phyloP scores from a whole-genome alignment of 1,140 invertebrate genomes.

The Ylistrum balloti region DNA sequence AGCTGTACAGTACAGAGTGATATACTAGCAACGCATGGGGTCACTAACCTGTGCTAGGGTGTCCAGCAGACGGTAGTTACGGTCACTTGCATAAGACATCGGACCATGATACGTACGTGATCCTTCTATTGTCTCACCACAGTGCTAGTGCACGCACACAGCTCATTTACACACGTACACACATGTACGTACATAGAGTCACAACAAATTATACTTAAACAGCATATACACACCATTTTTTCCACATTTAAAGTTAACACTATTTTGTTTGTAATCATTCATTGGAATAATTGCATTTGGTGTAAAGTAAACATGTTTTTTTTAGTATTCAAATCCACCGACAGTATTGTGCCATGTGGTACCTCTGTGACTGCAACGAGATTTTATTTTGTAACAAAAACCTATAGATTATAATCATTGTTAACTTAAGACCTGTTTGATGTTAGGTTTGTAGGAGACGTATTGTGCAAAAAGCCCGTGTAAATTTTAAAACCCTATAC shows the following conservation, averaged over 20 bases:
- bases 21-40: neutral
- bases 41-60: neutral
- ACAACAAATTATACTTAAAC: neutral
- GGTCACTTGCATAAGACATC: slow-evolving; percentile 15
- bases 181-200: neutral
- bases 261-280: too few species aligned
- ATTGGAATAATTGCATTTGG: too few species aligned
- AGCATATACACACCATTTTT: too few species aligned
- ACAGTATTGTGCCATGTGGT: too few species aligned
- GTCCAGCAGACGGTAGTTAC: neutral
- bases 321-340: too few species aligned
- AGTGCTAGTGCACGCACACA: neutral
- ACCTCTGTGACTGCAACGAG: too few species aligned
- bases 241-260: too few species aligned
- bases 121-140: neutral
- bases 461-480: neutral
- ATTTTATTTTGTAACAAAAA: too few species aligned
- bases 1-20: neutral
- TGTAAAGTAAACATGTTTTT: too few species aligned
- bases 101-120: neutral
- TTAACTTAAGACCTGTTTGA: too few species aligned
- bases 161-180: neutral
- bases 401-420: too few species aligned
- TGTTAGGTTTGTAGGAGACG: too few species aligned
- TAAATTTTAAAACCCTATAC: neutral